Evolutionary conservation across 1,140 invertebrate species (phyloP).

Genomic region (Oryctes rhinoceros): DNA sequence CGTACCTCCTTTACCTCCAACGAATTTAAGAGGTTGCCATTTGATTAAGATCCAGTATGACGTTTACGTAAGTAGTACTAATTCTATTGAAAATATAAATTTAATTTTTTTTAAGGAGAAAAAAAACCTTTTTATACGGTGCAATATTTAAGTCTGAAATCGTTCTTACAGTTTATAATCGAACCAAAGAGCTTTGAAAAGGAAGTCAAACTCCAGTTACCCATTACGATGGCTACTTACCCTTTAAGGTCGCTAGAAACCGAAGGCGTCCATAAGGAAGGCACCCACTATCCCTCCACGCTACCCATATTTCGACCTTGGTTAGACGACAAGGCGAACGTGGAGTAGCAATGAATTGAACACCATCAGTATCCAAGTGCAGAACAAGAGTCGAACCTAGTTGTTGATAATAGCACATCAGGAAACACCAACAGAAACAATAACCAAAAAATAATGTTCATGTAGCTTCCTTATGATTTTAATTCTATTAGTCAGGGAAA

Average conservation of each 20-base stretch:
- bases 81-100: conserved; percentile 33
- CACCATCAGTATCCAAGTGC: too few species aligned
- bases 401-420: too few species aligned
- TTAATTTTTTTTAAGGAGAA: too few species aligned
- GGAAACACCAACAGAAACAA: too few species aligned
- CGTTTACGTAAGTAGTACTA: conserved; percentile 81
- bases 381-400: too few species aligned
- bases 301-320: conserved; percentile 91
- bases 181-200: conserved; percentile 91
- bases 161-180: conserved; percentile 81
- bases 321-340: conserved; percentile 76
- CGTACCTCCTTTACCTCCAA: conserved; percentile 93
- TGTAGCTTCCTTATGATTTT: too few species aligned
- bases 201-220: conserved; percentile 90
- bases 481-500: too few species aligned
- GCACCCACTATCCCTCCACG: conserved; percentile 90
- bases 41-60: conserved; percentile 95
- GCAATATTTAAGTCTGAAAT: conserved; percentile 31
- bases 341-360: conserved; percentile 43
- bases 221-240: conserved; percentile 93
- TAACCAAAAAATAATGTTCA: too few species aligned
- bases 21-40: conserved; percentile 93
- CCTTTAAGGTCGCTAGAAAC: conserved; percentile 74
- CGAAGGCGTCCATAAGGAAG: conserved; percentile 73
- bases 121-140: too few species aligned